Evolutionary conservation across 2,113 vertebrate species (phyloP).

Genomic region (Zosterops lateralis): DNA sequence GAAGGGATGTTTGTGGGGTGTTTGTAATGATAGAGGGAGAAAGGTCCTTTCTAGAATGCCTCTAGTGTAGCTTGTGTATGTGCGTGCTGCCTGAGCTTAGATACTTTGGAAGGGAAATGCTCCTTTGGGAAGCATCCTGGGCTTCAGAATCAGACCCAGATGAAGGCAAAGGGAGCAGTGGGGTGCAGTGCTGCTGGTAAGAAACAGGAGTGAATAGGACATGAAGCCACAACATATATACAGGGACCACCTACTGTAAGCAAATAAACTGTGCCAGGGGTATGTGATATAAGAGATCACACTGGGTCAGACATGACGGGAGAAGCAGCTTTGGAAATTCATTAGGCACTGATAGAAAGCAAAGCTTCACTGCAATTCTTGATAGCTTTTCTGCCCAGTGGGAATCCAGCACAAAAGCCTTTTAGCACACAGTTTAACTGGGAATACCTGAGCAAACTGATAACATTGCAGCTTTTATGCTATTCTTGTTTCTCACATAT

Average conservation of each 20-base stretch:
- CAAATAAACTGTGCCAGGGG: not conserved
- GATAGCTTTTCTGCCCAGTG: constrained; percentile 49
- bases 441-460: constrained; percentile 56
- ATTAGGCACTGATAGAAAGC: constrained; percentile 32
- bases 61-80: not conserved
- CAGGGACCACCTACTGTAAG: not conserved
- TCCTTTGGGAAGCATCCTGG: not conserved
- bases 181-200: not conserved
- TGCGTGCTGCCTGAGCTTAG: not conserved
- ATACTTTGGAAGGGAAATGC: not conserved
- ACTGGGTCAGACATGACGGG: not conserved
- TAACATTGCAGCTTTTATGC: constrained; percentile 21
- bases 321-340: constrained; percentile 36
- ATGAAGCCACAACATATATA: not conserved
- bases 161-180: not conserved
- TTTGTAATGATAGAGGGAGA: not conserved
- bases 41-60: not conserved
- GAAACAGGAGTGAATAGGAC: not conserved
- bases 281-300: not conserved
- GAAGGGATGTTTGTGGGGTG: not conserved
- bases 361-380: constrained; percentile 18
- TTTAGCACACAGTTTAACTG: constrained; percentile 30
- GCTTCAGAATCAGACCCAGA: not conserved
- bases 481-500: not conserved
- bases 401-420: constrained; percentile 44